Evolutionary conservation across 2,113 vertebrate genomes (phyloP).

Genomic region (Neopipo cinnamomea): DNA sequence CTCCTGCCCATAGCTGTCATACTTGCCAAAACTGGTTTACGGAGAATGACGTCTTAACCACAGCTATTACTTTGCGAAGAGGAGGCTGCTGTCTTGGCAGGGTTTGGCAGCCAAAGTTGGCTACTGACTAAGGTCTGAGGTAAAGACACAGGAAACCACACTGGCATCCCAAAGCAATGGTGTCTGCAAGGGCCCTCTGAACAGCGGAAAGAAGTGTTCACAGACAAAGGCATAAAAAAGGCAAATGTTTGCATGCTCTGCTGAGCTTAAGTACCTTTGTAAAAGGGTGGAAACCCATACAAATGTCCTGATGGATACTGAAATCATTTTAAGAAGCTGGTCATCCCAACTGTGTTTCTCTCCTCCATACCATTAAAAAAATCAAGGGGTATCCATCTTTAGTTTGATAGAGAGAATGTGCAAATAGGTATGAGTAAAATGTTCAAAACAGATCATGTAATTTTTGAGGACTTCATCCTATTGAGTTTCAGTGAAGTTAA

Average conservation of each 20-base stretch:
- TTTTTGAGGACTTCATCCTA: neutral
- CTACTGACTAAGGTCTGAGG: conserved; percentile 47
- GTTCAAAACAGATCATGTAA: neutral
- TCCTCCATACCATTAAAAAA: neutral
- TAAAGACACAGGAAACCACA: conserved; percentile 58
- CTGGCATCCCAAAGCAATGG: neutral
- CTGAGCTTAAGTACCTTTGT: neutral
- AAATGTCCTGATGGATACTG: neutral
- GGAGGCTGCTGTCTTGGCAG: conserved; percentile 25
- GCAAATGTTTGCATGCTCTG: neutral
- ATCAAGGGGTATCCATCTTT: neutral
- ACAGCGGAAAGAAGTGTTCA: neutral
- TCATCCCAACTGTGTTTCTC: neutral
- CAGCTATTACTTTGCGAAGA: conserved; percentile 51
- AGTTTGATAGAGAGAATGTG: neutral
- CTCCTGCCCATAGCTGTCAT: conserved; percentile 50
- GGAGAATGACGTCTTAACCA: conserved; percentile 68
- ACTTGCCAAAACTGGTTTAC: conserved; percentile 67
- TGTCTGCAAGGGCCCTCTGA: neutral
- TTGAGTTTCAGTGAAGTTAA: neutral
- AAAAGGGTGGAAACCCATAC: conserved; percentile 9
- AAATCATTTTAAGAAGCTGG: conserved; percentile 8
- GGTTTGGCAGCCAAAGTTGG: conserved; percentile 57
- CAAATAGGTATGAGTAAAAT: neutral
- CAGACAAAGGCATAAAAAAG: conserved; percentile 19